These are phyloP conservation scores for Poeciliopsis gracilis DNA, from an alignment of 2,797 vertebrate genomes.

Conservation along the genomic window DNA sequence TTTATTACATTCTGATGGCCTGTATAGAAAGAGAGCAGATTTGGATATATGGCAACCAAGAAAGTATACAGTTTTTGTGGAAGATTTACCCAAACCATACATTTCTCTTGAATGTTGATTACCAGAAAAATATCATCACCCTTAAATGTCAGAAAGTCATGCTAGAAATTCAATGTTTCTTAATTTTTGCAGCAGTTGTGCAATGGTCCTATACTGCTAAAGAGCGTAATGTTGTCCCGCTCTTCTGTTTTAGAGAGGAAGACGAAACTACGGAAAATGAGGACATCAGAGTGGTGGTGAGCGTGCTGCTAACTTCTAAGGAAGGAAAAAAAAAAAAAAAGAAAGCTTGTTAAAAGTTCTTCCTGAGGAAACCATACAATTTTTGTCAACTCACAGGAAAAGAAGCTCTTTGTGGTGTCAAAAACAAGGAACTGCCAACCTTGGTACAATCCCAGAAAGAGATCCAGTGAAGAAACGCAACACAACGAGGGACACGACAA, in stretches of 20 bases:
- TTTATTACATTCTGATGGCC: background rate
- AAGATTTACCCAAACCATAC: background rate
- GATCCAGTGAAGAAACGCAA: background rate
- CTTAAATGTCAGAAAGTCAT: background rate
- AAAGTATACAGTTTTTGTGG: background rate
- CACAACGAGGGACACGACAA: background rate
- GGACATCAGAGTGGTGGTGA: constrained; percentile 78
- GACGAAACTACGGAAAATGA: constrained; percentile 33
- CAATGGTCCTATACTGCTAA: background rate
- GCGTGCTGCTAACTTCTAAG: constrained; percentile 3
- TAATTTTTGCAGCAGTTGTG: background rate
- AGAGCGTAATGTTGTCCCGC: too few species aligned
- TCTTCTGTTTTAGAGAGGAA: constrained; percentile 53
- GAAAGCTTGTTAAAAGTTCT: background rate
- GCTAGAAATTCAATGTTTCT: background rate
- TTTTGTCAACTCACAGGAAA: constrained; percentile 48
- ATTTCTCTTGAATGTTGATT: background rate
- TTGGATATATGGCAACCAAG: background rate
- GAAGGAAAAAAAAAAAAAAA: background rate
- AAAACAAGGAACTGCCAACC: constrained; percentile 33
- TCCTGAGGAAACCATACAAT: background rate
- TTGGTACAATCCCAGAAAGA: constrained; percentile 10
- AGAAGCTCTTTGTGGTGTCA: constrained; percentile 32
- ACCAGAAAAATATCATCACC: background rate
- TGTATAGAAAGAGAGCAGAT: background rate